Percentiles rank a stretch among this genome's conserved stretches.
These are phyloP conservation scores for Ceratina japonica DNA, from an alignment of 1,140 invertebrate genomes.

Conservation along the genomic window DNA sequence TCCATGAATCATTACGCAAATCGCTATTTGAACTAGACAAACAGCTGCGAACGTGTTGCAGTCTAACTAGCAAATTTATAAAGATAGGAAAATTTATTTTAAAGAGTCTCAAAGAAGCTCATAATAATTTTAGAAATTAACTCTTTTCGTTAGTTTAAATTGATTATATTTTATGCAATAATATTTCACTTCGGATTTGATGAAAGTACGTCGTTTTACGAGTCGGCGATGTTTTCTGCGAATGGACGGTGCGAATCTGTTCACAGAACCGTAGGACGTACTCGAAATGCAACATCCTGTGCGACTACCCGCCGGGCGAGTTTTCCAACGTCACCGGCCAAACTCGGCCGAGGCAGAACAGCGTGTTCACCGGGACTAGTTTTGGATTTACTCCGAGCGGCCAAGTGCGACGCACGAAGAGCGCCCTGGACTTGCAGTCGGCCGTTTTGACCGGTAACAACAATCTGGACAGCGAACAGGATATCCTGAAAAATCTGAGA, in stretches of 20 bases:
- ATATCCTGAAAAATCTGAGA: constrained; percentile 38
- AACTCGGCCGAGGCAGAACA: constrained; percentile 84
- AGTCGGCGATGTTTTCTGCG: too few species aligned
- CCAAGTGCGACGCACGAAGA: constrained; percentile 86
- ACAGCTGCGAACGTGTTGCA: too few species aligned
- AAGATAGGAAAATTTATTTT: too few species aligned
- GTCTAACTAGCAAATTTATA: too few species aligned
- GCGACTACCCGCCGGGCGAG: constrained; percentile 80
- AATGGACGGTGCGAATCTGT: constrained; percentile 40
- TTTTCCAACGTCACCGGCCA: constrained; percentile 31
- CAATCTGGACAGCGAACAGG: constrained; percentile 40
- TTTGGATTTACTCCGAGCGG: constrained; percentile 77
- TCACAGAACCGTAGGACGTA: constrained; percentile 82
- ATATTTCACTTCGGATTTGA: not conserved
- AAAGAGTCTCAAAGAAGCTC: too few species aligned
- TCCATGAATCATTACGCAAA: too few species aligned
- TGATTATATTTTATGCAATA: too few species aligned
- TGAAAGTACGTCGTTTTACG: not conserved
- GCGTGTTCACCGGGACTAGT: constrained; percentile 89
- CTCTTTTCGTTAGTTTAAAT: too few species aligned
- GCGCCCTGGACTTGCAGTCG: constrained; percentile 90
- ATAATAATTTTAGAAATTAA: not conserved
- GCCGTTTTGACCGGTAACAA: constrained; percentile 77
- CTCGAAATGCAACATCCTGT: constrained; percentile 85
- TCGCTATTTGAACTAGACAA: too few species aligned